Evolutionary conservation across 2,113 vertebrate genomes (phyloP).

Genomic region (Australoheros scitulus): DNA sequence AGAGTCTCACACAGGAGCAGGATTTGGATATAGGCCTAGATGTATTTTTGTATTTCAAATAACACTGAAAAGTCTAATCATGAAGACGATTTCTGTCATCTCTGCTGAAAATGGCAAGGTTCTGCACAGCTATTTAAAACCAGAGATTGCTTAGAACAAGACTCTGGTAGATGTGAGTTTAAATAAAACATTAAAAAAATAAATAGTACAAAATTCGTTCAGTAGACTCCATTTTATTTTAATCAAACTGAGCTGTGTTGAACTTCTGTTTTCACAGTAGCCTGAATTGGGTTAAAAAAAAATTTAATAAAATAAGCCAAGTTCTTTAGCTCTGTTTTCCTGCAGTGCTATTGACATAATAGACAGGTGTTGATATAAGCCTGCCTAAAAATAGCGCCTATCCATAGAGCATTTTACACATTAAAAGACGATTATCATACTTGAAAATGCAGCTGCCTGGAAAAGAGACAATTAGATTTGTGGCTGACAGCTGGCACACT

Average conservation of each 20-base stretch:
- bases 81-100: neutral
- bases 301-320: neutral
- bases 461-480: neutral
- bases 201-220: neutral
- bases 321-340: neutral
- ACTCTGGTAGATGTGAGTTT: neutral
- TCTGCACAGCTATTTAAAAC: neutral
- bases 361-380: neutral
- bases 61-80: neutral
- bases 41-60: conserved; percentile 28
- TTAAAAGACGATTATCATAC: neutral
- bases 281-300: too few relatives aligned
- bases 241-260: neutral
- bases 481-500: conserved; percentile 5
- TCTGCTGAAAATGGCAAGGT: conserved; percentile 1
- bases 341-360: neutral
- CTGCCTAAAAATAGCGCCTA: neutral
- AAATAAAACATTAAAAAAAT: neutral
- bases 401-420: neutral
- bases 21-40: conserved; percentile 9
- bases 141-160: neutral
- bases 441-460: neutral
- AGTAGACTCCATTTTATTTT: neutral
- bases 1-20: neutral
- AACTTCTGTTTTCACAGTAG: neutral